phyloP scores from a whole-genome alignment of 2,797 vertebrate species.

The Gymnopithys bicolor region DNA sequence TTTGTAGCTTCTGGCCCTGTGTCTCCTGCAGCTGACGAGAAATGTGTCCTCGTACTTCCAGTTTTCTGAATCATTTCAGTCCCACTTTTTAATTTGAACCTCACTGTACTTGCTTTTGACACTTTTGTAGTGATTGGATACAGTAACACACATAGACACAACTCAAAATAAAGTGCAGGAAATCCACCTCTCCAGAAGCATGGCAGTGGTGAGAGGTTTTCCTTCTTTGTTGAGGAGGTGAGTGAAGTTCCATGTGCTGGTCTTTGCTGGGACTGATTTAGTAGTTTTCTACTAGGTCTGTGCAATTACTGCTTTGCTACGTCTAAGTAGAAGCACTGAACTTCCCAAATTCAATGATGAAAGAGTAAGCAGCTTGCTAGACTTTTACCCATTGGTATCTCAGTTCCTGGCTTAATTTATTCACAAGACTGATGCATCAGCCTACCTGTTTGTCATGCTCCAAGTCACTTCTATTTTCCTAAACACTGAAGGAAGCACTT shows the following conservation, averaged over 20 bases:
- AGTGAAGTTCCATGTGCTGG: accelerated
- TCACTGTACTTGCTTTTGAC: background rate
- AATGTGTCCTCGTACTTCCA: background rate
- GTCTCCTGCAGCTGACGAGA: background rate
- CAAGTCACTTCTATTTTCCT: background rate
- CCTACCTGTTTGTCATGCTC: background rate
- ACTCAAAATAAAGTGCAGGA: background rate
- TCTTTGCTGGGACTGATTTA: background rate
- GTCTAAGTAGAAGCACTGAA: background rate
- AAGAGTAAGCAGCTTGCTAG: background rate
- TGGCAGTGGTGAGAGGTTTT: background rate
- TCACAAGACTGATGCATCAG: background rate
- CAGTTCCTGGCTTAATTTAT: background rate
- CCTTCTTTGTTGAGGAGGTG: background rate
- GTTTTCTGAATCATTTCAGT: background rate
- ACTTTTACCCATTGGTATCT: background rate
- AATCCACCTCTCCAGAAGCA: background rate
- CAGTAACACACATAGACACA: background rate
- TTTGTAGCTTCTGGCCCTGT: background rate
- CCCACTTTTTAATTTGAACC: background rate
- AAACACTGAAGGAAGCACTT: background rate
- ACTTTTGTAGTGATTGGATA: background rate
- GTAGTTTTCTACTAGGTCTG: background rate
- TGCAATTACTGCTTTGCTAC: background rate
- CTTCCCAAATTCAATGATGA: background rate